Evolutionary conservation across 2,888 invertebrate genomes (phyloP).

Genomic region (Ypsolopha sequella): DNA sequence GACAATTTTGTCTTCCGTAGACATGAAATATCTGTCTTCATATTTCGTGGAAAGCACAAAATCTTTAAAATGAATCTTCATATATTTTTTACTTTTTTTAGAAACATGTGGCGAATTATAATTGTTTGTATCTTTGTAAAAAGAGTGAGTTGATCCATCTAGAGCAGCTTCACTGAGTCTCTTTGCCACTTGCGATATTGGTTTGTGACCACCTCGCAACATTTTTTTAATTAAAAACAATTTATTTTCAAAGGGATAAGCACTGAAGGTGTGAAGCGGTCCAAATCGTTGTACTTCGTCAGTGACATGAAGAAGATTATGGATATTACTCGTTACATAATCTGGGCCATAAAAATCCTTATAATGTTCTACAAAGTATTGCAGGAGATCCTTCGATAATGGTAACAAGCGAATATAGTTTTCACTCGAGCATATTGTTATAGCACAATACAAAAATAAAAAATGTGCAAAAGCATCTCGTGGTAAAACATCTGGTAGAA

Average conservation of each 20-base stretch:
- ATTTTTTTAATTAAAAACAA: constrained; percentile 4
- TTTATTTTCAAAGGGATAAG: constrained; percentile 7
- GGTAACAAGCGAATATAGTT: constrained; percentile 7
- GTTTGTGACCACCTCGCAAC: constrained; percentile 7
- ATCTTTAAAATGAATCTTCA: constrained; percentile 2
- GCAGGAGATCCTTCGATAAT: constrained; percentile 10
- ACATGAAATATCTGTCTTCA: constrained; percentile 10
- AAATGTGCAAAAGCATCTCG: constrained; percentile 10
- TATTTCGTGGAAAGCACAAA: constrained; percentile 5
- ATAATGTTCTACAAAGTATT: constrained; percentile 10
- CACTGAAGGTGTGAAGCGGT: constrained; percentile 7
- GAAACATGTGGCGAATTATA: no score
- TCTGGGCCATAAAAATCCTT: constrained; percentile 10
- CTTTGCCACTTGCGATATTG: constrained; percentile 10
- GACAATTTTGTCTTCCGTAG: not conserved
- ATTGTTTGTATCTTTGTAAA: no score
- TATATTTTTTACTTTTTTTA: no score
- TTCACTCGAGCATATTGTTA: constrained; percentile 13
- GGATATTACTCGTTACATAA: constrained; percentile 14
- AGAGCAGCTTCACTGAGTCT: constrained; percentile 8
- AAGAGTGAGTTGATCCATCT: no score
- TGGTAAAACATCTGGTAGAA: constrained; percentile 9
- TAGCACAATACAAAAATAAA: constrained; percentile 10
- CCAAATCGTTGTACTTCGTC: constrained; percentile 11
- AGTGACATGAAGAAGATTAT: constrained; percentile 11